Conservation (phyloP, 2,797 vertebrate genomes). For the Sardinella longiceps region DNA sequence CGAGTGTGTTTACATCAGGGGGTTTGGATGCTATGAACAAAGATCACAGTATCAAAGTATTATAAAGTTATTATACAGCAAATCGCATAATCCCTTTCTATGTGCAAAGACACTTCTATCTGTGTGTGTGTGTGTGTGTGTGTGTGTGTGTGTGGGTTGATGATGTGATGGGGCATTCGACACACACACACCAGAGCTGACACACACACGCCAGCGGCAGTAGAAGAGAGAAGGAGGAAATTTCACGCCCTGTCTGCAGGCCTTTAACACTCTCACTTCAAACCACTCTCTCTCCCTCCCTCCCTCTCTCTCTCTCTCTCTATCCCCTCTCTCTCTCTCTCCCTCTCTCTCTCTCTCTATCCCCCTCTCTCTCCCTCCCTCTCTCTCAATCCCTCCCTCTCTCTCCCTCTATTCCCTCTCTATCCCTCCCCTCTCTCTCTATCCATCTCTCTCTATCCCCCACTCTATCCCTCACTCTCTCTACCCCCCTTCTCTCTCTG, state of each 20-base stretch:
- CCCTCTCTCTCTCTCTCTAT: neutral
- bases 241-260: slow-evolving; percentile 55
- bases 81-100: too few species aligned
- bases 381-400: neutral
- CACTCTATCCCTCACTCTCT: neutral
- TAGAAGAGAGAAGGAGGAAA: slow-evolving; percentile 48
- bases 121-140: slow-evolving; percentile 16
- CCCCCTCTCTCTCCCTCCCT: too few species aligned
- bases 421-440: neutral
- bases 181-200: slow-evolving; percentile 43
- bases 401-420: neutral
- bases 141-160: slow-evolving; percentile 30
- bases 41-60: too few species aligned
- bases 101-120: neutral
- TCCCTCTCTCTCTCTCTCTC: slow-evolving; percentile 41
- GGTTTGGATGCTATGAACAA: too few species aligned
- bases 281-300: slow-evolving; percentile 19
- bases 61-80: too few species aligned
- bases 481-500: neutral
- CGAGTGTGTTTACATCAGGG: too few species aligned
- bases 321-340: neutral
- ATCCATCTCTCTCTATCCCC: neutral
- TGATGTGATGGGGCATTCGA: slow-evolving; percentile 57
- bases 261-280: slow-evolving; percentile 53
- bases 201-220: slow-evolving; percentile 55